Conservation (phyloP, 2,113 vertebrate genomes). For the Colius striatus region DNA sequence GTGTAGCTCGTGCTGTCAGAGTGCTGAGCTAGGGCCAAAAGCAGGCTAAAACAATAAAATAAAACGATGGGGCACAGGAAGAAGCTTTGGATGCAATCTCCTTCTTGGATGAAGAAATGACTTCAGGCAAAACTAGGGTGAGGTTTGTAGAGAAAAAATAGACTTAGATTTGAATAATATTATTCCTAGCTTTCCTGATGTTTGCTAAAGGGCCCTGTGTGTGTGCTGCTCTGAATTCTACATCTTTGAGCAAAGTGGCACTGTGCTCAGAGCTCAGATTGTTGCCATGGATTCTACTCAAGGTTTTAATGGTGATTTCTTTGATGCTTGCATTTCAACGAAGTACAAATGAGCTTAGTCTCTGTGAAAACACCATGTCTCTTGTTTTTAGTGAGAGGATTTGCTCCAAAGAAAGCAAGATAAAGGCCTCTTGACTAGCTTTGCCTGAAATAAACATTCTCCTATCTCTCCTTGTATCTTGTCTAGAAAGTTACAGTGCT, state of each 20-base stretch:
- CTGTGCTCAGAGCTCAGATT: neutral
- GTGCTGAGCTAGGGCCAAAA: neutral
- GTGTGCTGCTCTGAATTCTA: neutral
- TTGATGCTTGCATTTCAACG: neutral
- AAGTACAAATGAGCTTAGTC: neutral
- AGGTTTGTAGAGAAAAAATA: neutral
- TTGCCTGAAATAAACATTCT: neutral
- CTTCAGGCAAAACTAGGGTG: neutral
- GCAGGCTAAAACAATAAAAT: neutral
- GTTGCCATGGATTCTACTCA: conserved; percentile 2
- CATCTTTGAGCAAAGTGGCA: neutral
- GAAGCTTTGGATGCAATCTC: neutral
- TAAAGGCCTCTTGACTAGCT: neutral
- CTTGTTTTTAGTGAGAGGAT: neutral
- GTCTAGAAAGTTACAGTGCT: neutral
- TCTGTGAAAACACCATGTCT: neutral
- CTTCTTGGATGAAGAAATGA: neutral
- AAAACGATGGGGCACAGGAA: neutral
- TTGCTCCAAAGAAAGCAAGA: neutral
- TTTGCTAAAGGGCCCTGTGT: neutral
- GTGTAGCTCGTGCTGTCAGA: neutral
- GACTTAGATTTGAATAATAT: neutral
- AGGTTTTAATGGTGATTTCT: neutral
- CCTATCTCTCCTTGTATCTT: neutral
- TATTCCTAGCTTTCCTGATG: neutral